Evolutionary conservation across 2,888 invertebrate genomes (phyloP).

Genomic region (Morinoia aosen): DNA sequence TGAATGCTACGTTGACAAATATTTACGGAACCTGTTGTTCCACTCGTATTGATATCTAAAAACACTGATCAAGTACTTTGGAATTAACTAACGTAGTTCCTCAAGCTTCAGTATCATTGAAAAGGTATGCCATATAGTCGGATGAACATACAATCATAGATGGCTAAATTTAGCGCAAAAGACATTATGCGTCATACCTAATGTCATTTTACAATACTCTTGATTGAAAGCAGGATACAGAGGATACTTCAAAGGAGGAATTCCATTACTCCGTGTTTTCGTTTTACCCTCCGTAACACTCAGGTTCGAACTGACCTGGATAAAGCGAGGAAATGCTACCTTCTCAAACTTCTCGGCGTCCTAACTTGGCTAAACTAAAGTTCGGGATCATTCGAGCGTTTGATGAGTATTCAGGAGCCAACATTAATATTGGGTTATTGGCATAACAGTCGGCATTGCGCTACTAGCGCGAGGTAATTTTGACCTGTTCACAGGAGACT

Average conservation of each 20-base stretch:
- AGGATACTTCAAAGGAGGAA: neutral
- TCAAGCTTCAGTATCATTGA: no score
- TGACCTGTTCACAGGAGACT: conserved; percentile 3
- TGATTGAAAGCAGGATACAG: neutral
- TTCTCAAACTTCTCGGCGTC: neutral
- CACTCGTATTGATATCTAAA: no score
- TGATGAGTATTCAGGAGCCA: conserved; percentile 4
- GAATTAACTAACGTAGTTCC: no score
- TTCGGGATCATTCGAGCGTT: neutral
- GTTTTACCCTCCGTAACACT: neutral
- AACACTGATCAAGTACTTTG: no score
- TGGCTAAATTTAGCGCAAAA: no score
- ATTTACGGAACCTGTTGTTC: no score
- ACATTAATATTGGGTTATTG: conserved; percentile 1
- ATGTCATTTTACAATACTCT: no score
- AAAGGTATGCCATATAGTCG: no score
- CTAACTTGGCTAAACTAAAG: neutral
- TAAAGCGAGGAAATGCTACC: neutral
- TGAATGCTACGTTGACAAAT: no score
- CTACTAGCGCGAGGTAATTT: neutral
- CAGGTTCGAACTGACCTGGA: neutral
- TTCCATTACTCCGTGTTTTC: neutral
- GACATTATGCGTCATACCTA: no score
- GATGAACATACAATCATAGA: no score
- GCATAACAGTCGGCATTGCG: neutral